Base-by-base conservation (phyloP, 2,113 vertebrate genomes). In the Trogon surrucura region DNA sequence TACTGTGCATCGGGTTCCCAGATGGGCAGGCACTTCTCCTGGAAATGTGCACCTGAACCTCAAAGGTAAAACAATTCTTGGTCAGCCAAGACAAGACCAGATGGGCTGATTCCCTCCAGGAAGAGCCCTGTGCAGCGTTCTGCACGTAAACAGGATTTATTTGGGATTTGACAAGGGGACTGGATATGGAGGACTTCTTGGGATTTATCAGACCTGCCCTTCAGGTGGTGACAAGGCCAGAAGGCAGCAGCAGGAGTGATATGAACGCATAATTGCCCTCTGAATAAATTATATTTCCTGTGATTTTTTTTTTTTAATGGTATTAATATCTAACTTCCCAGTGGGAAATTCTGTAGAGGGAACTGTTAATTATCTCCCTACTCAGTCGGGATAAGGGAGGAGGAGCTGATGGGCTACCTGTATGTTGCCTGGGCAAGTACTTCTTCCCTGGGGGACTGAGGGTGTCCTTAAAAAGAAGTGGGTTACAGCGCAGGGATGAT, bases 291-390 rank as follows among this genome's bases (percentile, higher is more conserved):
- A 16, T 48, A 16, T 1, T 69, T 81, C 22, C 10, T 72, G 72
- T 51, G 22, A 62, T 41, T 65, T 56, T n/a, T 53, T 53, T 29
- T 34, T 62, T n/a, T 71, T 25, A 10, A 5, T 72, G 61, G 38
- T 57, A 47, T 36, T 61, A 5, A n/a, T 32, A 2, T 54, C 30
- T 48, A 9, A 45, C 19, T 92, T 82, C 66, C 70, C 54, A 2
- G 6, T 32, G 89, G 89, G 45, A 91, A 57, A 65, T 36, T n/a
- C 48, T 50, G 36, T 27, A 41, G 67, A 48, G 58, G 62, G 87
- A 91, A 19, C 78, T 95, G 70, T 58, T 77, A 36, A 89, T 95
- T 91, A 61, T 91, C 80, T 82, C 66, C 45, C 4, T 44, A 11
- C 53, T 71, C 36, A 8, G 54, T 14, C 77, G 84, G n/a, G 27